A percentile compares a stretch with the other conserved stretches of the same genome.
Evolutionary conservation across 2,888 invertebrate species (phyloP).

Genomic region (Drosophila lacicola): DNA sequence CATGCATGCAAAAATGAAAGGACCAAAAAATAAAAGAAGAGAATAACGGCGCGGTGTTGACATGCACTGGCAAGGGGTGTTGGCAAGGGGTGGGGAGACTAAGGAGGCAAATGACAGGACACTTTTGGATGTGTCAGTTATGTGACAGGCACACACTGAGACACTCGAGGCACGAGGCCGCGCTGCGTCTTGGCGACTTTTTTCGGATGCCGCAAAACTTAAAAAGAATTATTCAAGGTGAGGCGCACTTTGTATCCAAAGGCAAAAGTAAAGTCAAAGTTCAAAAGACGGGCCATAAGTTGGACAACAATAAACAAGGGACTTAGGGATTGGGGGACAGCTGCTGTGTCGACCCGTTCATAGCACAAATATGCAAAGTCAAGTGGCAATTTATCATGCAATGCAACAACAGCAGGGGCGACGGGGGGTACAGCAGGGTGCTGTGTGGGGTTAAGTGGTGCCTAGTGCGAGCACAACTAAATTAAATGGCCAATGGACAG

Average conservation of each 20-base stretch:
- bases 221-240: conserved; percentile 77
- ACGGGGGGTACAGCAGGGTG: conserved; percentile 13
- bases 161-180: conserved; percentile 13
- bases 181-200: conserved; percentile 37
- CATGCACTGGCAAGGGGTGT: conserved; percentile 38
- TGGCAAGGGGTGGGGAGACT: background rate
- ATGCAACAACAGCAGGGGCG: conserved; percentile 36
- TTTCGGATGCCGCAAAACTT: conserved; percentile 46
- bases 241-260: conserved; percentile 13
- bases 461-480: conserved; percentile 52
- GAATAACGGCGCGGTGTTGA: conserved; percentile 47
- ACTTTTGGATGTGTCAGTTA: conserved; percentile 72
- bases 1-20: conserved; percentile 72
- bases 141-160: conserved; percentile 28
- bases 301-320: conserved; percentile 56
- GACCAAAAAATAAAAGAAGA: conserved; percentile 31
- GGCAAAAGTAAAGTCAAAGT: conserved; percentile 66
- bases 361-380: conserved; percentile 77
- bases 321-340: conserved; percentile 30
- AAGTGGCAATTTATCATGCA: conserved; percentile 80
- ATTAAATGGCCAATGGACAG: conserved; percentile 60
- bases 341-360: conserved; percentile 43
- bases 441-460: conserved; percentile 69
- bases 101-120: conserved; percentile 62
- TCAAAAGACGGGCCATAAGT: conserved; percentile 53